Evolutionary conservation across 2,113 vertebrate species (phyloP).

Genomic region (Pica pica): DNA sequence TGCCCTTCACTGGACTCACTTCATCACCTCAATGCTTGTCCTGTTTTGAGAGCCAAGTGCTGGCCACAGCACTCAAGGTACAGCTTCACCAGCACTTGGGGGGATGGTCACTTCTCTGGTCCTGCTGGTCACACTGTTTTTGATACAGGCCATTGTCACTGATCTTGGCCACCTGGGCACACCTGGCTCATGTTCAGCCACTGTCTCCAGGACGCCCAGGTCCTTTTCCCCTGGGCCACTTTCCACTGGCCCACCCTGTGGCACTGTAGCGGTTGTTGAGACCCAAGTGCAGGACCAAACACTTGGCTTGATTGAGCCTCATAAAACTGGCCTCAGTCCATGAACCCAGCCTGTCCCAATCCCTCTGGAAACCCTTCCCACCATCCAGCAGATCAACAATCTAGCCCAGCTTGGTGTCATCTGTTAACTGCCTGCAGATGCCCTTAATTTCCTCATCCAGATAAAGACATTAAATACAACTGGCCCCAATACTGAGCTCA

Average conservation of each 20-base stretch:
- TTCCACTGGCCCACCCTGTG: not conserved
- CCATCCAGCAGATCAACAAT: not conserved
- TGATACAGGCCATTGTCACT: not conserved
- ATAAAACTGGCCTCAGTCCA: fast-evolving
- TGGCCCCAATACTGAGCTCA: not conserved
- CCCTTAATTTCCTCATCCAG: not conserved
- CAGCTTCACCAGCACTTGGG: fast-evolving
- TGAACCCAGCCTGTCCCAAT: not conserved
- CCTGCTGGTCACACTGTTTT: not conserved
- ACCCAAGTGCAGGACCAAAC: not conserved
- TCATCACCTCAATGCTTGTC: not conserved
- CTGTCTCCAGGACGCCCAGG: not conserved
- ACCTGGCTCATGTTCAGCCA: fast-evolving
- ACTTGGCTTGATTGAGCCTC: not conserved
- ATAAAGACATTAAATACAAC: not conserved
- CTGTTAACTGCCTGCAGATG: fast-evolving
- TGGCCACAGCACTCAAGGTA: not conserved
- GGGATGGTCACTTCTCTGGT: not conserved
- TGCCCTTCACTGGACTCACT: not conserved
- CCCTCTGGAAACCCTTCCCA: not conserved
- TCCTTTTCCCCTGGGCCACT: not conserved
- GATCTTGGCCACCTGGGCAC: not conserved
- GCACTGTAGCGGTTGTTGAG: not conserved
- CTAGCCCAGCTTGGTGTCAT: not conserved
- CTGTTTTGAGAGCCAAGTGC: not conserved